Percentiles rank a stretch among this genome's conserved stretches.
Evolutionary conservation across 2,797 vertebrate genomes (phyloP).

Genomic region (Fringilla coelebs): DNA sequence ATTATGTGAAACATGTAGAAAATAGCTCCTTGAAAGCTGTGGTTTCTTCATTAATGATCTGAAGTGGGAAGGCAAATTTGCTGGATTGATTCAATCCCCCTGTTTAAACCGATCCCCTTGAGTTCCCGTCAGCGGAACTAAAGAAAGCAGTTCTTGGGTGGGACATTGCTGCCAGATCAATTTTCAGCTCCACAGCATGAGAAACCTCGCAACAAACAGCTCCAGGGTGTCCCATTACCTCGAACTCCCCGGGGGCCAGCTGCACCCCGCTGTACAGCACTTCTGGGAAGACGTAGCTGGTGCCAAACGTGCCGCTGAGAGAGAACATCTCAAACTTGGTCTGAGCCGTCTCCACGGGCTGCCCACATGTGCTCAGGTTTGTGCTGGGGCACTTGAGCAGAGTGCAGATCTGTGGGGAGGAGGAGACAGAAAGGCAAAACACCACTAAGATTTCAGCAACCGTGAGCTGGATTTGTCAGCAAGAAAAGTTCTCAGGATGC

Average conservation of each 20-base stretch:
- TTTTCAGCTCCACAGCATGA: not conserved
- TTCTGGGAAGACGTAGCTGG: slow-evolving; percentile 74
- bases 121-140: not conserved
- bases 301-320: slow-evolving; percentile 72
- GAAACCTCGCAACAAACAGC: not conserved
- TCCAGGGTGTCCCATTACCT: slow-evolving; percentile 48
- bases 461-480: not conserved
- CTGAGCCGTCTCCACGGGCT: slow-evolving; percentile 22
- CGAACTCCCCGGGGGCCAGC: slow-evolving; percentile 67
- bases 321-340: slow-evolving; percentile 73
- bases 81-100: not conserved
- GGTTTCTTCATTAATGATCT: not conserved
- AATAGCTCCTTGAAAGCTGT: not conserved
- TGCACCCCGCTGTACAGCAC: slow-evolving; percentile 69
- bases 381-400: slow-evolving; percentile 69
- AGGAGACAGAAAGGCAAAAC: not conserved
- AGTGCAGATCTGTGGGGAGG: slow-evolving; percentile 58
- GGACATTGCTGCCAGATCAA: not conserved
- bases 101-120: not conserved
- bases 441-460: not conserved
- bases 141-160: not conserved
- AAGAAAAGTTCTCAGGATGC: not conserved
- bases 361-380: slow-evolving; percentile 50
- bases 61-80: not conserved
- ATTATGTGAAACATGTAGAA: not conserved